Percentiles rank a stretch among this genome's conserved stretches.
Evolutionary conservation across 2,113 vertebrate genomes (phyloP).

Genomic region (Vulpes lagopus): DNA sequence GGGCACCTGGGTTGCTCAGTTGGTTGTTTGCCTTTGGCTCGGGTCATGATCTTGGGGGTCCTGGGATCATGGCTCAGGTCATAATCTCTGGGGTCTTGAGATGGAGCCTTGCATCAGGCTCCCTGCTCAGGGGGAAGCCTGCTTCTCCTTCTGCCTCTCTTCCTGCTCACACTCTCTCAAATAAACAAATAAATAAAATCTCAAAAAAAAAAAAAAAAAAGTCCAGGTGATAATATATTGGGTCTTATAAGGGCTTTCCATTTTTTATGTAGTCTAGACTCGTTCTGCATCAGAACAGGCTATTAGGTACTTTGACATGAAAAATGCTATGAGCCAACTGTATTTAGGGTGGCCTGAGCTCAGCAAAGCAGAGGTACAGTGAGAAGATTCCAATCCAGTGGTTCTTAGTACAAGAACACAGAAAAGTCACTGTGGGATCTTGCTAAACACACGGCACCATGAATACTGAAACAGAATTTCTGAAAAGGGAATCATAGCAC

Average conservation of each 20-base stretch:
- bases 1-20: no score
- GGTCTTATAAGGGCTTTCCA: neutral
- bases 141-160: no score
- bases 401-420: neutral
- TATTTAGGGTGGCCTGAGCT: neutral
- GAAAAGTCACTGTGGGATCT: neutral
- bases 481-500: neutral
- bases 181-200: no score
- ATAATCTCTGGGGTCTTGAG: no score
- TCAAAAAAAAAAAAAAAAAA: no score
- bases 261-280: neutral
- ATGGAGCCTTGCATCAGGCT: no score
- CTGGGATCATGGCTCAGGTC: no score
- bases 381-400: neutral
- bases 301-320: neutral
- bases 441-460: neutral
- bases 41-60: no score
- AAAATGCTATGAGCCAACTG: neutral
- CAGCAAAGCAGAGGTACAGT: neutral
- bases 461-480: neutral
- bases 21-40: no score
- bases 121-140: no score
- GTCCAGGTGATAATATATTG: no score
- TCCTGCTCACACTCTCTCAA: no score
- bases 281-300: neutral